These are phyloP conservation scores for Prochilodus magdalenae DNA, from an alignment of 2,113 vertebrate genomes.

Conservation along the genomic window DNA sequence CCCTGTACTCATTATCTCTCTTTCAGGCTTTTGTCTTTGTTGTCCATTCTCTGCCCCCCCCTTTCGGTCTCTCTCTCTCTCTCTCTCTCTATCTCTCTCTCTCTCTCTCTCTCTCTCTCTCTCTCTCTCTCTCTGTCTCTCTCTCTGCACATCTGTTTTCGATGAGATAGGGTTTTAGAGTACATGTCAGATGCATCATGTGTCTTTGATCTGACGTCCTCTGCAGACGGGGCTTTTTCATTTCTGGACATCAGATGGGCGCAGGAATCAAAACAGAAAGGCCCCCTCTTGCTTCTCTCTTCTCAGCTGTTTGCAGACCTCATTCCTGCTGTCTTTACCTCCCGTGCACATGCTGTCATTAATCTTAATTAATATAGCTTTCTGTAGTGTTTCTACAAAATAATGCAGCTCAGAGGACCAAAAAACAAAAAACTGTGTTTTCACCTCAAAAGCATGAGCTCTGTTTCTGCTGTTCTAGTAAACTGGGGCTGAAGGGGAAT, in stretches of 20 bases:
- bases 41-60: not conserved
- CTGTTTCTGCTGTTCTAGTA: not conserved
- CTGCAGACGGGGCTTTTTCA: slow-evolving; percentile 49
- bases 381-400: not conserved
- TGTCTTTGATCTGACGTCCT: slow-evolving; percentile 65
- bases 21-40: slow-evolving; percentile 19
- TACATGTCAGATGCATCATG: slow-evolving; percentile 55
- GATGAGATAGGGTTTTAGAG: slow-evolving; percentile 60
- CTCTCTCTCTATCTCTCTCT: slow-evolving; percentile 35
- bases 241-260: slow-evolving; percentile 33
- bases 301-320: not conserved
- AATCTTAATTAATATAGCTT: too few relatives aligned
- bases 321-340: not conserved
- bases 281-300: slow-evolving; percentile 7
- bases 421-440: not conserved
- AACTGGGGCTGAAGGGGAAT: not conserved
- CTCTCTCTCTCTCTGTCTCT: slow-evolving; percentile 27
- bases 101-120: slow-evolving; percentile 42
- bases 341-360: not conserved
- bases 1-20: slow-evolving; percentile 45
- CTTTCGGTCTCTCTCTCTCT: slow-evolving; percentile 55
- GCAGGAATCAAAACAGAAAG: slow-evolving; percentile 24
- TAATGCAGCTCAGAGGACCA: not conserved
- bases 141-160: slow-evolving; percentile 68
- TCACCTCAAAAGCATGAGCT: not conserved